Evolutionary conservation across 2,888 invertebrate species (phyloP).

Genomic region (Sthenelais limicola): DNA sequence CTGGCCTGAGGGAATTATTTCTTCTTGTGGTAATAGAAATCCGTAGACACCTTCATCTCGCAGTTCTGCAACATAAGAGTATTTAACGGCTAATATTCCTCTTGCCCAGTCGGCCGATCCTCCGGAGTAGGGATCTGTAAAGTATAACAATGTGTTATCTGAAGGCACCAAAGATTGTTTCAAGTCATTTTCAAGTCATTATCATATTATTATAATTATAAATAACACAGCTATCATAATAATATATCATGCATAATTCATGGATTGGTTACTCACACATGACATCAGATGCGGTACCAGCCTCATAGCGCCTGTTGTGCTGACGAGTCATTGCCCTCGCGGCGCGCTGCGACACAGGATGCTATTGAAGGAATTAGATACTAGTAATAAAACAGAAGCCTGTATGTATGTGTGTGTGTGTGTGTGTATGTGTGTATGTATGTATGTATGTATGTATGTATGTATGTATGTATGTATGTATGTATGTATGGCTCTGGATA

Average conservation of each 20-base stretch:
- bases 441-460: too few relatives aligned
- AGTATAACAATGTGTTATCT: too few relatives aligned
- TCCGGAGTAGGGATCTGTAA: slow-evolving; percentile 47
- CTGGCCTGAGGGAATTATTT: slow-evolving; percentile 44
- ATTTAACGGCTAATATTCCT: slow-evolving; percentile 46
- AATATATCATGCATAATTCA: too few relatives aligned
- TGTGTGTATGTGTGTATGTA: too few relatives aligned
- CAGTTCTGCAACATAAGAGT: slow-evolving; percentile 48
- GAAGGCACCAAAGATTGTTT: too few relatives aligned
- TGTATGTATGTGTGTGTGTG: too few relatives aligned
- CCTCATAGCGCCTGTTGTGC: slow-evolving; percentile 38
- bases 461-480: too few relatives aligned
- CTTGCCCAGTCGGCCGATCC: slow-evolving; percentile 50
- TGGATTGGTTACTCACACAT: slow-evolving; percentile 44
- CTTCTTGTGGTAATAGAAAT: slow-evolving; percentile 45
- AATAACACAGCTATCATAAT: too few relatives aligned
- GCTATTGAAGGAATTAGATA: too few relatives aligned
- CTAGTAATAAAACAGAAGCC: too few relatives aligned
- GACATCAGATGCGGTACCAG: slow-evolving; percentile 46
- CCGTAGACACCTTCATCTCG: slow-evolving; percentile 42
- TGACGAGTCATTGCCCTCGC: slow-evolving; percentile 44
- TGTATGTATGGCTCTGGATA: too few relatives aligned
- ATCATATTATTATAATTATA: background rate
- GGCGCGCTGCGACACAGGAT: slow-evolving; percentile 15
- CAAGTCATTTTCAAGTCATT: background rate